Conservation (phyloP, 2,113 vertebrate species). For the Cyanoliseus patagonus region DNA sequence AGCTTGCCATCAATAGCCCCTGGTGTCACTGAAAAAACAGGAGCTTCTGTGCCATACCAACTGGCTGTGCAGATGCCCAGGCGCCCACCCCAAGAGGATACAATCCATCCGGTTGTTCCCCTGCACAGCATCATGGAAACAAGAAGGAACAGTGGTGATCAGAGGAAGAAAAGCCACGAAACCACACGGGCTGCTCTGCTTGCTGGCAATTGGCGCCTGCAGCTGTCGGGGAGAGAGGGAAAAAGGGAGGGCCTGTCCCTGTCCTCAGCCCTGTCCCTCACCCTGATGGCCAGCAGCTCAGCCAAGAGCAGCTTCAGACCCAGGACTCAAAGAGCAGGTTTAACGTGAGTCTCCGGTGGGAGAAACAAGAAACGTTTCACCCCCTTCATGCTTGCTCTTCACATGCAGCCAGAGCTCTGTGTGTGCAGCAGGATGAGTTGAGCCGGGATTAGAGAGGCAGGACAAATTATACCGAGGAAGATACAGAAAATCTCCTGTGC, state of each 20-base stretch:
- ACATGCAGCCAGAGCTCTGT: background rate
- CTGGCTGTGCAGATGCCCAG: conserved; percentile 36
- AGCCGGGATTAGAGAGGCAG: background rate
- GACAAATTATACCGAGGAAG: background rate
- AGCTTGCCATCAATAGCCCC: conserved; percentile 50
- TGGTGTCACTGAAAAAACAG: conserved; percentile 29
- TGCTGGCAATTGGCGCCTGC: conserved; percentile 60
- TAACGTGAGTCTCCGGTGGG: background rate
- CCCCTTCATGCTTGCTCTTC: background rate
- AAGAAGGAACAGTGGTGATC: conserved; percentile 27
- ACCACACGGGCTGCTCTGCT: conserved; percentile 9
- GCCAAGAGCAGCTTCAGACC: background rate
- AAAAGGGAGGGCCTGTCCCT: background rate
- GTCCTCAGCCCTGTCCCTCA: background rate
- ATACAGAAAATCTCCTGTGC: background rate
- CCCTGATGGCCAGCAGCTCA: background rate
- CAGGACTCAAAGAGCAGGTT: background rate
- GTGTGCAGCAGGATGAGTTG: background rate
- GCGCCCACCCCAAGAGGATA: background rate
- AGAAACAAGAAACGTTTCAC: background rate
- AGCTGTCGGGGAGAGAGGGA: conserved; percentile 34
- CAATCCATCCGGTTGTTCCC: conserved; percentile 36
- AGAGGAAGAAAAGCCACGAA: conserved; percentile 59
- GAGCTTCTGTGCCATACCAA: conserved; percentile 38
- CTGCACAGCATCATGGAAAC: conserved; percentile 34